A percentile compares a stretch with the other conserved stretches of the same genome.
Conservation (phyloP, 1,140 invertebrate genomes). For the Lepidurus apus region DNA sequence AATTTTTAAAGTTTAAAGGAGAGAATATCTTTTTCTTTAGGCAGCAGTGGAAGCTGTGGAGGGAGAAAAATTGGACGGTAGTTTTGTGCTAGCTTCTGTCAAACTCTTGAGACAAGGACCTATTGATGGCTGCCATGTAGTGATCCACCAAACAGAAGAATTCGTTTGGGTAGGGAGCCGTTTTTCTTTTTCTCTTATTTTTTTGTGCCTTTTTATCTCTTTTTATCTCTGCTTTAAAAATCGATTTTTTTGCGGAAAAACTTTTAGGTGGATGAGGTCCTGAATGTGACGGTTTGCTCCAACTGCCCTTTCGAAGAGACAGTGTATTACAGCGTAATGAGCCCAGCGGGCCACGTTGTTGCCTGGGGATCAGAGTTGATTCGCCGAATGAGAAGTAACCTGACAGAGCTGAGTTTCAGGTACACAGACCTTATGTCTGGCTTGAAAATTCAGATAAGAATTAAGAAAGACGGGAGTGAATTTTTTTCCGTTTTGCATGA, state of each 20-base stretch:
- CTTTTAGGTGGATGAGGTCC: background rate
- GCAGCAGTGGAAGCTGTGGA: conserved; percentile 9
- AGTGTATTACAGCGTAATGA: background rate
- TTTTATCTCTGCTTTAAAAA: background rate
- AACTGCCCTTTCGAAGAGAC: conserved; percentile 3
- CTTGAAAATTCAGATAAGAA: background rate
- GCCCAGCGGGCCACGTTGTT: background rate
- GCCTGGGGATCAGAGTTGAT: background rate
- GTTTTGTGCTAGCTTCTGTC: conserved; percentile 4
- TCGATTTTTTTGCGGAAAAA: background rate
- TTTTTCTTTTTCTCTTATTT: background rate
- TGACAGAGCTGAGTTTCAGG: background rate
- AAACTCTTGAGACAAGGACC: conserved; percentile 2
- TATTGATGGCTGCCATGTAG: conserved; percentile 8
- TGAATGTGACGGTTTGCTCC: conserved; percentile 3
- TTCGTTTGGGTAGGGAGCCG: background rate
- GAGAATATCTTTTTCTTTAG: background rate
- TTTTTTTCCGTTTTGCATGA: background rate
- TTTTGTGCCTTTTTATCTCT: background rate
- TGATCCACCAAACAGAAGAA: background rate
- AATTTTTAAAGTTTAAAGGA: background rate
- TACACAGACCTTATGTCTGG: background rate
- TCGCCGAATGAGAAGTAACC: background rate
- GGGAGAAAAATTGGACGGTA: conserved; percentile 18
- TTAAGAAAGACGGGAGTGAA: background rate